phyloP scores from a whole-genome alignment of 2,113 vertebrate genomes.

The Mus spicilegus region DNA sequence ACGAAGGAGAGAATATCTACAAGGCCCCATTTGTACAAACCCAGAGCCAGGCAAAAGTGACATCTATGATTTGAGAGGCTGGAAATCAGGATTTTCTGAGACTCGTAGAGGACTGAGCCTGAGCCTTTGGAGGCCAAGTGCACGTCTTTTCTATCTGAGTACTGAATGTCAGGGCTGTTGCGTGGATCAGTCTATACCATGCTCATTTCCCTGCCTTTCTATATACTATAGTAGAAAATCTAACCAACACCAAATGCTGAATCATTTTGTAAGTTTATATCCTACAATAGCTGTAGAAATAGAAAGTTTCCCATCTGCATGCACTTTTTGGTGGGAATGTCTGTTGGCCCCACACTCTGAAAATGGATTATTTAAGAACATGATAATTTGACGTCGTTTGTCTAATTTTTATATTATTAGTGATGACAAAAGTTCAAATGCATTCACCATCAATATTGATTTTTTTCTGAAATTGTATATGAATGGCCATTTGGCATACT shows the following conservation, averaged over 20 bases:
- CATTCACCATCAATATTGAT: background rate
- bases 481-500: background rate
- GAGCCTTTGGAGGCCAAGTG: background rate
- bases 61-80: background rate
- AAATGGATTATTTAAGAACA: background rate
- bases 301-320: background rate
- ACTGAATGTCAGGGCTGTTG: background rate
- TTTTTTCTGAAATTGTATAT: background rate
- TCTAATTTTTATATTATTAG: background rate
- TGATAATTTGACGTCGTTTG: background rate
- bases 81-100: background rate
- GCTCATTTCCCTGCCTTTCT: background rate
- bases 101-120: background rate
- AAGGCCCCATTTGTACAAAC: background rate
- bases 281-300: background rate
- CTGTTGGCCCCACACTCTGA: background rate
- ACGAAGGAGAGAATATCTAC: background rate
- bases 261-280: background rate
- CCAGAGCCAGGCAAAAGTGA: background rate
- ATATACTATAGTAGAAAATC: background rate
- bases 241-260: no score
- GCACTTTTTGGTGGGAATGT: background rate
- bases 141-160: background rate
- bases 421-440: background rate
- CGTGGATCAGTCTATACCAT: background rate